Conservation (phyloP, 2,888 invertebrate species). For the Pycnomerus fuliginosus region DNA sequence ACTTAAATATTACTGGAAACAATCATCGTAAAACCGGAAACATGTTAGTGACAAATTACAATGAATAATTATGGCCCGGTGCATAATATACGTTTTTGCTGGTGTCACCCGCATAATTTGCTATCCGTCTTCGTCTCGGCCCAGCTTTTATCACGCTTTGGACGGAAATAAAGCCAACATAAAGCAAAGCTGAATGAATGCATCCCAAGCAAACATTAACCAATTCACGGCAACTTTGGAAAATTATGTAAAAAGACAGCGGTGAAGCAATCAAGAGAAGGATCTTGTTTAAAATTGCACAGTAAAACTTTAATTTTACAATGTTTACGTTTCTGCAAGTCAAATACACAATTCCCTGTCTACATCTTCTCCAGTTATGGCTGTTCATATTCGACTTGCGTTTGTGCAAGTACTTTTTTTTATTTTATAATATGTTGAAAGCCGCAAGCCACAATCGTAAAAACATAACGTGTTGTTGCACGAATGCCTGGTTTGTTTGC, state of each 20-base stretch:
- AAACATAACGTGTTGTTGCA: not conserved
- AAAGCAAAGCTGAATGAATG: constrained; percentile 15
- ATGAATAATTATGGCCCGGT: constrained; percentile 38
- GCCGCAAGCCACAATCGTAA: constrained; percentile 6
- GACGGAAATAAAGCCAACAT: constrained; percentile 20
- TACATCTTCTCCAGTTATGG: constrained; percentile 6
- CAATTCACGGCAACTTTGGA: constrained; percentile 12
- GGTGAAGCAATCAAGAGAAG: constrained; percentile 15
- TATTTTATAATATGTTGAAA: constrained; percentile 8
- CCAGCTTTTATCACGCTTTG: constrained; percentile 18
- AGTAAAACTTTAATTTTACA: constrained; percentile 24
- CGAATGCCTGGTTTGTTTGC: too few relatives aligned
- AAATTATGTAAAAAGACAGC: constrained; percentile 10
- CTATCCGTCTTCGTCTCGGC: constrained; percentile 29
- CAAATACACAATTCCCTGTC: constrained; percentile 14
- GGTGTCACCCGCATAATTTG: constrained; percentile 27
- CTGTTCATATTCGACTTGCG: constrained; percentile 15
- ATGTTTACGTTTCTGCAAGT: too few relatives aligned
- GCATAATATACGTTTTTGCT: constrained; percentile 36
- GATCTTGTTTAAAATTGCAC: constrained; percentile 13
- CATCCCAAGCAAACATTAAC: constrained; percentile 21
- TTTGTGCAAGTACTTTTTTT: constrained; percentile 12
- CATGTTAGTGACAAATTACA: constrained; percentile 40
- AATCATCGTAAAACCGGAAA: constrained; percentile 37
- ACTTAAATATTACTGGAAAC: constrained; percentile 21